These are phyloP conservation scores for Chamaea fasciata DNA, from an alignment of 2,113 vertebrate species.

Conservation along the genomic window DNA sequence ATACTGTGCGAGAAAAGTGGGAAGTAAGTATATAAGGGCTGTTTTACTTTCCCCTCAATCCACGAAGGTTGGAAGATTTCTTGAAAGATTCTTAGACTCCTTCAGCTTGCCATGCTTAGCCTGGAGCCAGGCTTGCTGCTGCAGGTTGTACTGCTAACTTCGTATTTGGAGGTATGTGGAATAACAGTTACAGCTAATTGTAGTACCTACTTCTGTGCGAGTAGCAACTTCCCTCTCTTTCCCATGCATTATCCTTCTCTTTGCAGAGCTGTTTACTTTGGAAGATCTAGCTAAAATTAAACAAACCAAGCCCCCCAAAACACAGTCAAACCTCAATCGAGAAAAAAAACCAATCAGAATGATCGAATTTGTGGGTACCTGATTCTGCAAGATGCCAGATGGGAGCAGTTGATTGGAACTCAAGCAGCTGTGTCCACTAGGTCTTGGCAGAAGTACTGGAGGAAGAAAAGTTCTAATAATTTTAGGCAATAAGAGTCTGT, in stretches of 20 bases:
- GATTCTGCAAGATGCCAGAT: neutral
- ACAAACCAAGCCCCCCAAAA: neutral
- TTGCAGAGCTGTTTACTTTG: neutral
- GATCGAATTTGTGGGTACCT: neutral
- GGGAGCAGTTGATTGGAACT: neutral
- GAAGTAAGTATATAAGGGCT: neutral
- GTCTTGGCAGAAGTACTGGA: neutral
- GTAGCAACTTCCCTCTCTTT: neutral
- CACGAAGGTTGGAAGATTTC: neutral
- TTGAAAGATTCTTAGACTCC: neutral
- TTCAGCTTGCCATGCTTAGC: neutral
- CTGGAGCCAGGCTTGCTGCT: neutral
- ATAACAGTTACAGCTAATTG: neutral
- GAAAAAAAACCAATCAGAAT: accelerated
- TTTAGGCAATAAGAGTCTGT: neutral
- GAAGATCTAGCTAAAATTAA: neutral
- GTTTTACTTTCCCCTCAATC: neutral
- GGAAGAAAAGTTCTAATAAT: neutral
- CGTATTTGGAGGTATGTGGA: neutral
- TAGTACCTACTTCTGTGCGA: neutral
- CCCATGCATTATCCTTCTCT: neutral
- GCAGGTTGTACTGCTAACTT: neutral
- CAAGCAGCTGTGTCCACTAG: neutral
- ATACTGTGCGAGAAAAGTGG: neutral
- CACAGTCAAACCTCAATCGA: neutral